Percentiles rank a stretch among this genome's conserved stretches.
Conservation (phyloP, 2,797 vertebrate species). For the Sardinella longiceps region DNA sequence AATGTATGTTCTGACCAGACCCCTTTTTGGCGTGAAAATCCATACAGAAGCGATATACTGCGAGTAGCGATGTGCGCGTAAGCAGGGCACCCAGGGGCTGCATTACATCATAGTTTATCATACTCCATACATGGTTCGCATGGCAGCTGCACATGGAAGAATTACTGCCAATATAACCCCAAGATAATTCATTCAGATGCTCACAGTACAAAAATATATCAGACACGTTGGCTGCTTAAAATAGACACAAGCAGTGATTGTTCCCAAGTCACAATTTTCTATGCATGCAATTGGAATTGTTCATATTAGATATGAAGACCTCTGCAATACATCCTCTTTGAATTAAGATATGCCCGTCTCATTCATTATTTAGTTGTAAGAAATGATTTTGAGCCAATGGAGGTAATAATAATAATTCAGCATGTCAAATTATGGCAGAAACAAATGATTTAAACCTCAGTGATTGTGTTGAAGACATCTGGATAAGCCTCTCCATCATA, state of each 20-base stretch:
- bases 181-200: constrained; percentile 16
- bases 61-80: constrained; percentile 49
- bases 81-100: constrained; percentile 47
- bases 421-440: neutral
- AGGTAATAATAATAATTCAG: too few relatives aligned
- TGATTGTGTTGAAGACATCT: neutral
- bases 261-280: too few relatives aligned
- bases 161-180: constrained; percentile 23
- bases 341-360: too few relatives aligned
- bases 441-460: neutral
- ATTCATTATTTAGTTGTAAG: too few relatives aligned
- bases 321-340: too few relatives aligned
- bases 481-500: neutral
- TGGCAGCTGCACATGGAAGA: constrained; percentile 44
- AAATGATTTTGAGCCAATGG: too few relatives aligned
- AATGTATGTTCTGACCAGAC: neutral
- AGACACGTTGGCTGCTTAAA: neutral
- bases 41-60: neutral
- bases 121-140: constrained; percentile 40
- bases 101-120: constrained; percentile 62
- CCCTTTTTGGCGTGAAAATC: neutral
- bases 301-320: too few relatives aligned
- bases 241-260: neutral
- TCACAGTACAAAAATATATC: neutral
- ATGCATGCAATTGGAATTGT: too few relatives aligned